phyloP scores from a whole-genome alignment of 2,113 vertebrate genomes.

The Erinaceus europaeus region DNA sequence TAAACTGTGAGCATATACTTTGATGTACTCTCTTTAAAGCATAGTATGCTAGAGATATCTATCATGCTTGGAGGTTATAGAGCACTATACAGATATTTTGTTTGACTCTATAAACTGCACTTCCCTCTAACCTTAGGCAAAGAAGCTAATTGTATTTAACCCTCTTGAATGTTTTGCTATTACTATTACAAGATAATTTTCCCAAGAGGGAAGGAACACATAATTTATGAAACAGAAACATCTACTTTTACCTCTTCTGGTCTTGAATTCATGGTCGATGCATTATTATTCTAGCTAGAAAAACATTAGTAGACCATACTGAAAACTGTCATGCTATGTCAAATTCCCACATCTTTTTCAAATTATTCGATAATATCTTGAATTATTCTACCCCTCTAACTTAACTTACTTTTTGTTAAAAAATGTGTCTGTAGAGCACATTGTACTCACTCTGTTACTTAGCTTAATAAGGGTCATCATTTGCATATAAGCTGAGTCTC shows the following conservation, averaged over 20 bases:
- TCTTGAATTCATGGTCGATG: slow-evolving; percentile 31
- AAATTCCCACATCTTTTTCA: not conserved
- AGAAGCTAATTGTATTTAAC: slow-evolving; percentile 13
- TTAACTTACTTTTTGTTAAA: slow-evolving; percentile 47
- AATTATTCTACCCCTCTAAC: not conserved
- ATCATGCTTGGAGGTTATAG: not conserved
- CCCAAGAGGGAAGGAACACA: not conserved
- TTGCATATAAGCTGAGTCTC: slow-evolving; percentile 72
- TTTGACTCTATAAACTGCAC: not conserved
- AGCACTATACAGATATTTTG: not conserved
- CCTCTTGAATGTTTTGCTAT: not conserved
- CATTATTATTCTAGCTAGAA: slow-evolving; percentile 32
- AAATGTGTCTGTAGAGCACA: slow-evolving; percentile 33
- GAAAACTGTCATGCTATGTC: not conserved
- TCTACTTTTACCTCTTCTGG: not conserved
- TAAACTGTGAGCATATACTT: not conserved
- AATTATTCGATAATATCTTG: not conserved
- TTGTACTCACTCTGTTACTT: slow-evolving; percentile 54
- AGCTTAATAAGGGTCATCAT: slow-evolving; percentile 64
- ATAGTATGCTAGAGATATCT: not conserved
- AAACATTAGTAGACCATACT: not conserved
- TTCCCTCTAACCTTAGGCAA: not conserved
- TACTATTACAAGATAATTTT: not conserved
- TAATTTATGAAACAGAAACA: not conserved
- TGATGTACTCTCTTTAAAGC: not conserved